Base-by-base conservation (phyloP, 2,797 vertebrate genomes). In the Sebastes minor region DNA sequence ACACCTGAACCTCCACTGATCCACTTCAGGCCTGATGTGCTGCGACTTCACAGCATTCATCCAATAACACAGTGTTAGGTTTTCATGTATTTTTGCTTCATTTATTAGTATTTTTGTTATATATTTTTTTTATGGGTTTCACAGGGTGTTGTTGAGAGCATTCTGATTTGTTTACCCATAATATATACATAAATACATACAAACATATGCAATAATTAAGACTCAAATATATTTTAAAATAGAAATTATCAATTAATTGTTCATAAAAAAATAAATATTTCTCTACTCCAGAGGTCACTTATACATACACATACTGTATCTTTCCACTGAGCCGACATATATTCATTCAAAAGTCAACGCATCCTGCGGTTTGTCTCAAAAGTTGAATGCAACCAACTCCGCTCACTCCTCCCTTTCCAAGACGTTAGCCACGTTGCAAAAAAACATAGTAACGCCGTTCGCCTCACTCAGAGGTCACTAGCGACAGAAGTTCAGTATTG, bases 1-100 rank as follows among this genome's bases (percentile, higher is more conserved):
- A 72, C 82, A 84, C 71, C 69, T 86, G 89, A 91, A 86, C 46
- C 76, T 71, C 79, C 70, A 33, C 74, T 86, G 80, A 89, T 90
- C 78, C 83, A 82, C 88, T 72, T 68, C 61, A 81, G 81, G 42
- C 69, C 64, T 60, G 65, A 46, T 74, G 65, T 82, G 65, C 53
- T 74, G 35, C 55, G 8, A 73, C 62, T 68, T 56, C 20, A 60
- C 71, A 77, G 27, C 32, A 8, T 42, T 67, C 38, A 66, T 74
- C 59, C 81, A 59, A 62, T 20, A 30, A 5, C 38, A 53, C 8
- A 27, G 35, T 25, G 25, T 38, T 18, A 8, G 6, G n/a, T 42
- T 65, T 75, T 56, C 8, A 23, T 59, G 22, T 61, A 4, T 61
- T 5, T 59, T 27, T n/a, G 10, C 23, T 71, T 72, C 3, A 12